Percentiles rank a stretch among this genome's conserved stretches.
phyloP scores from a whole-genome alignment of 2,888 invertebrate genomes.

The Acrocyrtus sp. region DNA sequence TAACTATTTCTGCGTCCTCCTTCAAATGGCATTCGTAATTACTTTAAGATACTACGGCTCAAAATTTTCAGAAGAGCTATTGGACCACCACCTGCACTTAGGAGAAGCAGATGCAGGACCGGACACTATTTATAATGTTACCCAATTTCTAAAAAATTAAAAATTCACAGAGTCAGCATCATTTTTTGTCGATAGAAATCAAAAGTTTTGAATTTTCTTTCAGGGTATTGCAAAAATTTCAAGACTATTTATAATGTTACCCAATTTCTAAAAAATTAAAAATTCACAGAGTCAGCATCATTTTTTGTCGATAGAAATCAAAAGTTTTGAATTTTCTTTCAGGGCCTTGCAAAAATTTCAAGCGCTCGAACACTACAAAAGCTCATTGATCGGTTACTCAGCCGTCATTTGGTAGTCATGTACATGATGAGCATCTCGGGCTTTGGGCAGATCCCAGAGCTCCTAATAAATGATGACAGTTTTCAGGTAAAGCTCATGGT shows the following conservation, averaged over 20 bases:
- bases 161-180: too few relatives aligned
- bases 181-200: too few relatives aligned
- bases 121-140: too few relatives aligned
- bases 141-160: too few relatives aligned
- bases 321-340: neutral
- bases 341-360: neutral
- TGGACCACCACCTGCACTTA: neutral
- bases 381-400: neutral
- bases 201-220: neutral
- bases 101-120: neutral
- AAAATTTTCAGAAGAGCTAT: neutral
- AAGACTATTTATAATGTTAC: too few relatives aligned
- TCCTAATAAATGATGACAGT: neutral
- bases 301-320: too few relatives aligned
- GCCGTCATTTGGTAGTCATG: neutral
- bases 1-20: neutral
- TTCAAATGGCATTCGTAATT: neutral
- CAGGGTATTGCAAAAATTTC: neutral
- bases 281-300: too few relatives aligned
- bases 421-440: neutral
- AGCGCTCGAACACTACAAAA: neutral
- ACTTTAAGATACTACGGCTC: neutral
- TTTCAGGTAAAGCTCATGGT: neutral
- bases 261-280: too few relatives aligned
- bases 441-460: neutral